Conservation (phyloP, 2,888 invertebrate genomes). For the Cyclophora punctaria region DNA sequence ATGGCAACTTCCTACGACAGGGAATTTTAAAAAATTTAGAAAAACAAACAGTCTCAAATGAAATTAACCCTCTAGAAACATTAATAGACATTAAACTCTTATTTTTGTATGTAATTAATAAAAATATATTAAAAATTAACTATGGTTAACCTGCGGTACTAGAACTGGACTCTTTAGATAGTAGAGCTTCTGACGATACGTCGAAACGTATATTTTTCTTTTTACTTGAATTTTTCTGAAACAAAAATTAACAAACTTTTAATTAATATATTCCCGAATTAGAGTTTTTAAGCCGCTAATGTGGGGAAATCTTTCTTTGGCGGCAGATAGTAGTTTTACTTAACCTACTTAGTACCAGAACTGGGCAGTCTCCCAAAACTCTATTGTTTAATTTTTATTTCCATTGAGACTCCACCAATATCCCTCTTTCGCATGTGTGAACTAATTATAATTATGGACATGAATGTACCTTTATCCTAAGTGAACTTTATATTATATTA, state of each 20-base stretch:
- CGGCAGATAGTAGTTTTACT: too few relatives aligned
- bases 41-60: background rate
- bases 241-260: slow-evolving; percentile 3
- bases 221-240: slow-evolving; percentile 54
- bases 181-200: slow-evolving; percentile 55
- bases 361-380: too few relatives aligned
- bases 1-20: background rate
- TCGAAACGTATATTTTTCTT: slow-evolving; percentile 68
- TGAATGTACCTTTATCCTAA: too few relatives aligned
- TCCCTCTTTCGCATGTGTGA: too few relatives aligned
- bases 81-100: slow-evolving; percentile 6
- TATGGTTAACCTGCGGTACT: slow-evolving; percentile 36
- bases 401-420: background rate
- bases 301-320: too few relatives aligned
- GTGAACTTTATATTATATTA: background rate
- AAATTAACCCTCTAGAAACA: slow-evolving; percentile 6
- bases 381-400: too few relatives aligned
- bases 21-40: background rate
- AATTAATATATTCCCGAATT: background rate
- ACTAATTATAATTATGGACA: too few relatives aligned
- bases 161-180: slow-evolving; percentile 45
- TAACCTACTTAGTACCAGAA: too few relatives aligned
- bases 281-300: too few relatives aligned
- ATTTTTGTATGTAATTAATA: background rate
- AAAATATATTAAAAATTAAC: slow-evolving; percentile 1